Evolutionary conservation across 2,888 invertebrate genomes (phyloP).

Genomic region (Girardia tigrina): DNA sequence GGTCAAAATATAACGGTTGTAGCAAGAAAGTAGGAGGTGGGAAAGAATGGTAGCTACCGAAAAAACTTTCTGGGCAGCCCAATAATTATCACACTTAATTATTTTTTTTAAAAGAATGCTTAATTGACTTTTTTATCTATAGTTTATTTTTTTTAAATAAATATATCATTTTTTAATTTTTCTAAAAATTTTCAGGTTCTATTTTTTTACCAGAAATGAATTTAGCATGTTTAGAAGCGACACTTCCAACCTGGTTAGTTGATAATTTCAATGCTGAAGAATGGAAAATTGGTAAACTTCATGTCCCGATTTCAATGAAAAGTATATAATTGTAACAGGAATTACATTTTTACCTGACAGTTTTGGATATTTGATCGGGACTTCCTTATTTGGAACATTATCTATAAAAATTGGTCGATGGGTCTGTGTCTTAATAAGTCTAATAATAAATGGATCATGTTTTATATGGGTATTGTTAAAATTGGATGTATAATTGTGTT

Average conservation of each 20-base stretch:
- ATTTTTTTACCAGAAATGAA: constrained; percentile 65
- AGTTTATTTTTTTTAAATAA: too few relatives aligned
- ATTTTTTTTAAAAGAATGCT: too few relatives aligned
- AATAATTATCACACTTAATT: too few relatives aligned
- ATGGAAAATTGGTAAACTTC: constrained; percentile 53
- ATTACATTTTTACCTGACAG: constrained; percentile 73
- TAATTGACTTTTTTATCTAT: too few relatives aligned
- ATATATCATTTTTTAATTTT: too few relatives aligned
- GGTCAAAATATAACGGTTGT: too few relatives aligned
- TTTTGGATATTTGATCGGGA: constrained; percentile 66
- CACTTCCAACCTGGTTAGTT: constrained; percentile 68
- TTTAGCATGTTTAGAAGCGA: constrained; percentile 66
- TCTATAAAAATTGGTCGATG: constrained; percentile 57
- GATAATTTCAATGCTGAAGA: constrained; percentile 56
- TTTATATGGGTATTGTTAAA: constrained; percentile 35
- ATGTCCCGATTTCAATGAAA: too few relatives aligned
- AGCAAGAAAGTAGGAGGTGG: too few relatives aligned
- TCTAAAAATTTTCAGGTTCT: constrained; percentile 13
- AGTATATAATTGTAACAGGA: constrained; percentile 50
- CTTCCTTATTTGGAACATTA: constrained; percentile 62
- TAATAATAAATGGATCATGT: constrained; percentile 28
- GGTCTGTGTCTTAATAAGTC: constrained; percentile 29
- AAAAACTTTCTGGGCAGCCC: too few relatives aligned
- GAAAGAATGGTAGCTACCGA: too few relatives aligned
- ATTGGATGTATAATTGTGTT: too few relatives aligned